A percentile compares a stretch with the other conserved stretches of the same genome.
Conservation (phyloP, 1,140 invertebrate genomes). For the Bombus cullumanus region DNA sequence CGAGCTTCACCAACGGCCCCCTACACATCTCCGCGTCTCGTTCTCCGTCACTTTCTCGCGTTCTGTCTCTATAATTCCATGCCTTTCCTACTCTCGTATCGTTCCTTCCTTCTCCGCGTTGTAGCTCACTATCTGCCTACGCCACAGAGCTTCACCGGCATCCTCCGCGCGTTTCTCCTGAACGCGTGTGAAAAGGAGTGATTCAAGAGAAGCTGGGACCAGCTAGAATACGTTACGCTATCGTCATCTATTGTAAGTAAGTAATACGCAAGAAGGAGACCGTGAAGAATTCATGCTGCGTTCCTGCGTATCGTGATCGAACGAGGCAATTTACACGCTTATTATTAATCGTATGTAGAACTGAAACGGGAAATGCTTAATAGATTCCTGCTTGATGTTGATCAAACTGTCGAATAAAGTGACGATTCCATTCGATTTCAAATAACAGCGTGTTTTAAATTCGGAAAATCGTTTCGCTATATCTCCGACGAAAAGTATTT, state of each 20-base stretch:
- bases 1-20: conserved; percentile 39
- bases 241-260: conserved; percentile 41
- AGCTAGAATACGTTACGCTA: conserved; percentile 19
- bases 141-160: neutral
- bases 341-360: neutral
- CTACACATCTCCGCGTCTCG: conserved; percentile 16
- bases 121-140: conserved; percentile 27
- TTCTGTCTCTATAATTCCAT: conserved; percentile 35
- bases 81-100: neutral
- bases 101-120: conserved; percentile 18
- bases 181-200: conserved; percentile 38
- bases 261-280: conserved; percentile 24
- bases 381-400: neutral
- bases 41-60: conserved; percentile 38
- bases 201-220: conserved; percentile 18
- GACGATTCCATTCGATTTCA: neutral
- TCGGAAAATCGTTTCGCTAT: neutral
- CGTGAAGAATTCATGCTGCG: conserved; percentile 3
- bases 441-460: neutral
- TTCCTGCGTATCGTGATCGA: neutral
- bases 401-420: neutral
- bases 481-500: neutral
- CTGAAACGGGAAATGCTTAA: neutral
- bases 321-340: neutral
- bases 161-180: conserved; percentile 24